Evolutionary conservation across 2,888 invertebrate genomes (phyloP).

Genomic region (Altica lythri): DNA sequence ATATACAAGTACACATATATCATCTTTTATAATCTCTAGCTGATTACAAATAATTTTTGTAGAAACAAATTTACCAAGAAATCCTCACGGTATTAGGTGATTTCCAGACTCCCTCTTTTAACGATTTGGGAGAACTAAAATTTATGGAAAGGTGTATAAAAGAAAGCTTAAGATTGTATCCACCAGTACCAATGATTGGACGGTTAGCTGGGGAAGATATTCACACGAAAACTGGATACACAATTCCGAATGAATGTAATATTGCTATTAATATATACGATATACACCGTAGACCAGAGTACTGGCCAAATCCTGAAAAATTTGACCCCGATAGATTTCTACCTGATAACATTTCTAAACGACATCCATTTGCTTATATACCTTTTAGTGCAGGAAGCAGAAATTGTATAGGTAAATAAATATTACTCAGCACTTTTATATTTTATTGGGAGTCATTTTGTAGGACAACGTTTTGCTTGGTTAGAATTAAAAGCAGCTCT

Average conservation of each 20-base stretch:
- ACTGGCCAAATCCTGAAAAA: conserved; percentile 57
- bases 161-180: conserved; percentile 39
- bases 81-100: conserved; percentile 34
- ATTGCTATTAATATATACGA: conserved; percentile 47
- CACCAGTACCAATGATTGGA: conserved; percentile 40
- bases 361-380: conserved; percentile 57
- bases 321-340: conserved; percentile 52
- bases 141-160: conserved; percentile 61
- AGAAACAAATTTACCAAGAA: conserved; percentile 38
- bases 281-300: conserved; percentile 56
- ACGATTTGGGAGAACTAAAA: conserved; percentile 64
- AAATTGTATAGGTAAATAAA: conserved; percentile 54
- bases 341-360: conserved; percentile 48
- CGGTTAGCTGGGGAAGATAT: conserved; percentile 50
- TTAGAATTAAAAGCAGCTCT: conserved; percentile 66
- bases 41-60: background rate
- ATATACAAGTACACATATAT: conserved; percentile 57
- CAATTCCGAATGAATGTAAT: conserved; percentile 51
- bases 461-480: conserved; percentile 69
- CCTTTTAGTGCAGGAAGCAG: conserved; percentile 57
- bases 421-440: too few relatives aligned
- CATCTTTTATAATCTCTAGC: conserved; percentile 60
- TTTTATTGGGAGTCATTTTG: too few relatives aligned
- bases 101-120: conserved; percentile 56
- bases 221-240: conserved; percentile 38